Base-by-base conservation (phyloP, 2,113 vertebrate species). In the Alouatta palliata region DNA sequence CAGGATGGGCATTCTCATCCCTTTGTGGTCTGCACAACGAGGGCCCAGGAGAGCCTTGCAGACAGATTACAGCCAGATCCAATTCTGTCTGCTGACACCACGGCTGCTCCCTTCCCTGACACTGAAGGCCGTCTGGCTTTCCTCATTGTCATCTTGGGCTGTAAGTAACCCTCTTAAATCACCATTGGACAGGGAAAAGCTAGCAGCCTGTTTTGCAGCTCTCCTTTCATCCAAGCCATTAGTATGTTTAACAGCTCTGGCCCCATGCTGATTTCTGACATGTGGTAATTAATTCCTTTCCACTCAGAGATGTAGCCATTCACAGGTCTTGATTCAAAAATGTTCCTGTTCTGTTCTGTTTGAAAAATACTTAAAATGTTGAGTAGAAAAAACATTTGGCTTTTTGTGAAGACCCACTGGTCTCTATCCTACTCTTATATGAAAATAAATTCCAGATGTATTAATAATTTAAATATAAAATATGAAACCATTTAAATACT, bases 211-310 rank as follows among this genome's bases (percentile, higher is more conserved):
- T 91, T 96, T 96, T 95, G 77, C 82, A 90, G 82, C 94, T 71
- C 79, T 94, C 68, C 80, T 95, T 96, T 95, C 68, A 96, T 95
- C 96, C 58, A 88, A 97, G 94, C 92, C 95, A 98, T 98, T 97
- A 98, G 96, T 92, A 88, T 94, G 77, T 92, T 95, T 97, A 97
- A 97, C 94, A 95, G 97, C 68, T 92, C 94, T 95, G 96, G 95
- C 96, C 96, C 92, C 97, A 96, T 97, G 98, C 97, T 97, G 97
- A 91, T 96, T 97, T 94, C 96, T 98, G 96, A 97, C 96, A 97
- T 45, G 73, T 32, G 16, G 96, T 97, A 98, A 98, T 98, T 98
- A 98, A 98, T 97, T 96, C 96, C 95, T 94, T 95, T 97, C 95
- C 70, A 96, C 95, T 95, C 93, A 77, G 91, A 97, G 95, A 98